These are phyloP conservation scores for Sarcophaga carnaria DNA, from an alignment of 2,888 invertebrate genomes.

Conservation along the genomic window DNA sequence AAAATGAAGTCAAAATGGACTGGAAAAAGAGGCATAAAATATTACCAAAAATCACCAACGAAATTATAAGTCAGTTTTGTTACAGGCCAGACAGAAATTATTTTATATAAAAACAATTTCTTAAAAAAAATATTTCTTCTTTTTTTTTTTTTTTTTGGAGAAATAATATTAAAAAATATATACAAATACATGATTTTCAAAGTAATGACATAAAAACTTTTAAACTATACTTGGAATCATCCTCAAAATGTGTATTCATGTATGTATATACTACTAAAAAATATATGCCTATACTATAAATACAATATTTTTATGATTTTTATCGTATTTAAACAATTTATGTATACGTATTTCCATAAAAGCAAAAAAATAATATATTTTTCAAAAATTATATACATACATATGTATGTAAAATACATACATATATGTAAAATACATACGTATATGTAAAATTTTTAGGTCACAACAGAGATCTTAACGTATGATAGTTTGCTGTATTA, in stretches of 20 bases:
- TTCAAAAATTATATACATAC: neutral
- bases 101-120: neutral
- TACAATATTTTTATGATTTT: constrained; percentile 13
- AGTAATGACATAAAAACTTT: neutral
- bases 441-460: constrained; percentile 17
- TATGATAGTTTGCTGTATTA: neutral
- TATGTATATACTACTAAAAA: no score
- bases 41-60: constrained; percentile 48
- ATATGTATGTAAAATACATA: neutral
- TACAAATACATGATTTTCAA: neutral
- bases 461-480: constrained; percentile 10
- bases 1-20: constrained; percentile 1
- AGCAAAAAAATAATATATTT: no score
- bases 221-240: neutral
- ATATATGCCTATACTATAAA: no score
- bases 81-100: neutral
- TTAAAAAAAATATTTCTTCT: neutral
- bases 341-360: no score
- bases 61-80: constrained; percentile 15
- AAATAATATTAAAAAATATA: neutral
- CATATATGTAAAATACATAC: no score
- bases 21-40: constrained; percentile 37
- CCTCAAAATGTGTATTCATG: neutral
- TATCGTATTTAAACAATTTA: constrained; percentile 1
- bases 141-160: neutral